phyloP scores from a whole-genome alignment of 2,888 invertebrate genomes.

The Orthonychiurus folsomi region DNA sequence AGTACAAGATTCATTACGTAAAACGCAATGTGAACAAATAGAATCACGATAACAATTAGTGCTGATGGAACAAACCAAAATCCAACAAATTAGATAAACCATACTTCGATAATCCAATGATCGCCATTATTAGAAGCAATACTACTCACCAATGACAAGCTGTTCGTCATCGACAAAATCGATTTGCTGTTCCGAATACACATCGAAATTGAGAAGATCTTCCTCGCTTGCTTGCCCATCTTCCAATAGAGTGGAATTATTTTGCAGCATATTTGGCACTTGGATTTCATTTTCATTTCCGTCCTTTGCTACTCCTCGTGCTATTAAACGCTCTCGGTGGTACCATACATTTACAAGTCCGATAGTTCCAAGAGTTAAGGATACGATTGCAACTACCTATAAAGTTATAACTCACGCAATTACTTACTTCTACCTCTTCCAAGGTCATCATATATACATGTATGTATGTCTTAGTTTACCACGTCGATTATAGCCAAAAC shows the following conservation, averaged over 20 bases:
- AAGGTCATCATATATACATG: background rate
- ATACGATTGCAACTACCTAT: background rate
- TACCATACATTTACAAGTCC: background rate
- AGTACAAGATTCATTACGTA: background rate
- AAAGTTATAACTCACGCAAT: no score
- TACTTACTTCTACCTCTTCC: no score
- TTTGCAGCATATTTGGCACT: no score
- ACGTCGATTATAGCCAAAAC: background rate
- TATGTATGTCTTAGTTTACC: background rate
- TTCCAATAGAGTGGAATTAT: no score
- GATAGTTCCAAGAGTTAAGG: background rate
- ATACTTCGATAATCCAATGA: background rate
- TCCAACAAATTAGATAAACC: background rate
- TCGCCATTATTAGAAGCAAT: no score
- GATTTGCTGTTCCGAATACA: no score
- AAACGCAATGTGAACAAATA: background rate
- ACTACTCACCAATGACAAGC: background rate
- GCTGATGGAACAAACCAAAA: background rate
- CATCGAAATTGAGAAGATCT: no score
- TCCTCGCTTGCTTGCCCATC: no score
- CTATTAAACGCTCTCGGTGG: background rate
- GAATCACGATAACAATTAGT: background rate
- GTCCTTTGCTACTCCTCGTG: background rate
- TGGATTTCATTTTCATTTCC: no score
- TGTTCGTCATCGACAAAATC: no score